phyloP scores from a whole-genome alignment of 1,140 invertebrate genomes.

The Drosophila jambulina region DNA sequence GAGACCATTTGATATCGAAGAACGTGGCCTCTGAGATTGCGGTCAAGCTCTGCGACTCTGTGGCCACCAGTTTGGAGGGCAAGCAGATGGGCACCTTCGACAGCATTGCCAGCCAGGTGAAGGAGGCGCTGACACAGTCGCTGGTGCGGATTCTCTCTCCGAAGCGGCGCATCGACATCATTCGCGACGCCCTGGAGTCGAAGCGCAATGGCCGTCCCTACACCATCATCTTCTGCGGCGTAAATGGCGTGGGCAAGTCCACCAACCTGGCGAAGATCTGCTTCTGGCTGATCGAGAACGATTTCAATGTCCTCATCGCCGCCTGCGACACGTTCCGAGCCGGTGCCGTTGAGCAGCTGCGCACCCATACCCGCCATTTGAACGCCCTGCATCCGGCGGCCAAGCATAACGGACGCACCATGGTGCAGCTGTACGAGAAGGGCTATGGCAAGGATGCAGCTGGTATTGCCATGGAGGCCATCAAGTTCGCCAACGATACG shows the following conservation, averaged over 20 bases:
- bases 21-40: slow-evolving; percentile 99
- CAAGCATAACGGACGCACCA: slow-evolving; percentile 89
- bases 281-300: slow-evolving; percentile 99
- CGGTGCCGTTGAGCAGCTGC: slow-evolving; percentile 98
- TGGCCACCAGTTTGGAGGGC: slow-evolving; percentile 96
- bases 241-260: slow-evolving; percentile 99
- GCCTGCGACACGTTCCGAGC: slow-evolving; percentile 99
- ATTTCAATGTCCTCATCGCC: slow-evolving; percentile 97
- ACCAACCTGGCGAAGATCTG: slow-evolving; percentile 99
- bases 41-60: slow-evolving; percentile 97
- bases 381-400: slow-evolving; percentile 96
- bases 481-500: slow-evolving; percentile 93
- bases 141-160: slow-evolving; percentile 97
- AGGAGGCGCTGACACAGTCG: slow-evolving; percentile 92
- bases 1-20: slow-evolving; percentile 98
- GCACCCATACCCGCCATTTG: slow-evolving; percentile 97
- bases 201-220: slow-evolving; percentile 94
- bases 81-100: slow-evolving; percentile 97
- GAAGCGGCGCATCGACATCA: slow-evolving; percentile 97
- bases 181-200: slow-evolving; percentile 97
- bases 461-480: slow-evolving; percentile 98
- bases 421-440: slow-evolving; percentile 99
- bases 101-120: slow-evolving; percentile 93
- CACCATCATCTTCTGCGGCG: slow-evolving; percentile 99
- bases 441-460: slow-evolving; percentile 99